Percentiles rank a stretch among this genome's conserved stretches.
phyloP scores from a whole-genome alignment of 2,797 vertebrate species.

The Alca torda region DNA sequence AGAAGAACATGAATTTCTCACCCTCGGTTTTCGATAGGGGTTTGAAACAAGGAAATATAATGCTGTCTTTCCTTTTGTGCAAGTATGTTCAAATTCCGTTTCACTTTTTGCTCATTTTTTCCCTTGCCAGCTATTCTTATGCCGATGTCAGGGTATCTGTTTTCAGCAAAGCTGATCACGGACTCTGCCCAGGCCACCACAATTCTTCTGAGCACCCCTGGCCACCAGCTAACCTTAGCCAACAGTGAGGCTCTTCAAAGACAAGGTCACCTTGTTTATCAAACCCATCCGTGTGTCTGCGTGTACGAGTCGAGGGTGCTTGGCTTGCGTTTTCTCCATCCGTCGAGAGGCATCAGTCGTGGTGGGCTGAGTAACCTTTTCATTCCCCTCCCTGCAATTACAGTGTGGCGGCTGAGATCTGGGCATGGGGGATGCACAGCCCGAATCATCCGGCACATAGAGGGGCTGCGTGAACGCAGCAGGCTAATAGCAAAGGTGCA shows the following conservation, averaged over 20 bases:
- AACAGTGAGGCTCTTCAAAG: neutral
- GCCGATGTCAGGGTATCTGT: neutral
- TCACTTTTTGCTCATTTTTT: neutral
- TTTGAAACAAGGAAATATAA: neutral
- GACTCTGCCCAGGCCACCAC: neutral
- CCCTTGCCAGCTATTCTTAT: neutral
- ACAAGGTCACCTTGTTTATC: neutral
- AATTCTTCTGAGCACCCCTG: neutral
- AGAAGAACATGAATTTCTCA: neutral
- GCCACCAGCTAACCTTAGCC: neutral
- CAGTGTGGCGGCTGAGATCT: neutral
- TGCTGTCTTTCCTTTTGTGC: neutral
- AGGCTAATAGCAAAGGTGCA: neutral
- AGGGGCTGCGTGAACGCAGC: neutral
- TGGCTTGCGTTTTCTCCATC: neutral
- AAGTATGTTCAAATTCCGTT: neutral
- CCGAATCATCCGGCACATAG: neutral
- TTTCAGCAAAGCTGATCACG: neutral
- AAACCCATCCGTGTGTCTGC: fast-evolving
- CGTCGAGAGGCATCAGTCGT: neutral
- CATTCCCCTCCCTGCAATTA: neutral
- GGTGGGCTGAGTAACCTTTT: neutral
- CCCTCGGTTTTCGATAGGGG: neutral
- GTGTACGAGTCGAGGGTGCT: neutral
- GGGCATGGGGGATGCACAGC: neutral